Evolutionary conservation across 2,888 invertebrate genomes (phyloP).

Genomic region (Dichetophora obliterata): DNA sequence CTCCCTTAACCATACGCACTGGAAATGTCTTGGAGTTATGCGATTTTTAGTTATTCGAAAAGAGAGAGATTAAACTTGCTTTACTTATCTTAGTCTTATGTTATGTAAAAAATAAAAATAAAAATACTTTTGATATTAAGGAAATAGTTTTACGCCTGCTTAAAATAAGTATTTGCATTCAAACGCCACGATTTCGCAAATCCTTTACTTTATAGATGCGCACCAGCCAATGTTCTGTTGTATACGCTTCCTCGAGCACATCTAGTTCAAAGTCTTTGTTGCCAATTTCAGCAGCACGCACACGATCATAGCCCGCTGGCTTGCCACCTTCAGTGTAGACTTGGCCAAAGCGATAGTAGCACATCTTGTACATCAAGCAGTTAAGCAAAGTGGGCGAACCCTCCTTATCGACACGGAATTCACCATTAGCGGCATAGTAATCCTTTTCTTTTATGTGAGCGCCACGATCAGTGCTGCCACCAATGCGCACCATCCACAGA

Average conservation of each 20-base stretch:
- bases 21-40: no score
- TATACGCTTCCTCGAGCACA: slow-evolving; percentile 99
- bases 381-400: slow-evolving; percentile 93
- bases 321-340: slow-evolving; percentile 95
- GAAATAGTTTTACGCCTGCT: slow-evolving; percentile 2
- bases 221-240: slow-evolving; percentile 99
- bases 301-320: slow-evolving; percentile 96
- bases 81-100: no score
- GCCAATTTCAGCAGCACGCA: slow-evolving; percentile 97
- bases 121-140: slow-evolving; percentile 28
- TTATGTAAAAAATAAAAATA: slow-evolving; percentile 1
- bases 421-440: slow-evolving; percentile 95
- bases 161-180: slow-evolving; percentile 56
- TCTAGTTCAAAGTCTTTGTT: slow-evolving; percentile 98
- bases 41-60: no score
- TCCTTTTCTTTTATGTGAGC: slow-evolving; percentile 96
- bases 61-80: no score
- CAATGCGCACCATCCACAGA: slow-evolving; percentile 99
- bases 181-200: slow-evolving; percentile 88
- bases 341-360: slow-evolving; percentile 97
- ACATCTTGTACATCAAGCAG: slow-evolving; percentile 99
- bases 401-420: slow-evolving; percentile 96
- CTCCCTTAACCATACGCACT: not conserved
- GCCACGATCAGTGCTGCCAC: slow-evolving; percentile 95
- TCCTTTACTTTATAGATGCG: slow-evolving; percentile 98